phyloP scores from a whole-genome alignment of 2,888 invertebrate species.

The Xylophagus ater region DNA sequence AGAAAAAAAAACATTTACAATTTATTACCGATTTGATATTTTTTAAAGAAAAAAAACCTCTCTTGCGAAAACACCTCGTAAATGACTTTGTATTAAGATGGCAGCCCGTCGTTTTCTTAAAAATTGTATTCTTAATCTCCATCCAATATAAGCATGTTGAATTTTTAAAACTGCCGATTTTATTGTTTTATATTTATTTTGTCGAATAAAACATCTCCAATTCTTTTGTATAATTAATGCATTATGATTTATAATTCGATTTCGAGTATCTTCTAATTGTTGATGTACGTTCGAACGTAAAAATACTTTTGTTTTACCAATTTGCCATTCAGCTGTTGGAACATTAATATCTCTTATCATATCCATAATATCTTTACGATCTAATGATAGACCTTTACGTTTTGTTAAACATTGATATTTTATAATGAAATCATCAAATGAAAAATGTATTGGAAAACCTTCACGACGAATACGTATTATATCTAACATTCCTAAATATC shows the following conservation, averaged over 20 bases:
- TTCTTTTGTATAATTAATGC: conserved; percentile 66
- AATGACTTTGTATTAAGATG: conserved; percentile 72
- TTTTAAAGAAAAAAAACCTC: conserved; percentile 46
- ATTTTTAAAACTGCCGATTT: conserved; percentile 59
- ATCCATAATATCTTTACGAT: conserved; percentile 26
- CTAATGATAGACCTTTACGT: conserved; percentile 25
- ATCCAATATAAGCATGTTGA: conserved; percentile 76
- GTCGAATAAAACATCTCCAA: conserved; percentile 55
- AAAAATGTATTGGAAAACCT: conserved; percentile 79
- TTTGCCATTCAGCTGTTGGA: conserved; percentile 72
- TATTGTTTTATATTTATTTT: conserved; percentile 55
- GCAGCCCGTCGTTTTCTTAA: conserved; percentile 71
- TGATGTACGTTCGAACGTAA: conserved; percentile 69
- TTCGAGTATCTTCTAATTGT: conserved; percentile 69
- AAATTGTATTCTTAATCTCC: conserved; percentile 73
- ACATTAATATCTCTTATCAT: conserved; percentile 55
- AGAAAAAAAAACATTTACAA: conserved; percentile 1
- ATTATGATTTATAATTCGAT: conserved; percentile 54
- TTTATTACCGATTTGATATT: background rate
- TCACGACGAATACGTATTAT: conserved; percentile 84
- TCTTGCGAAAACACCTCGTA: conserved; percentile 81
- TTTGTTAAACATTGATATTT: conserved; percentile 61
- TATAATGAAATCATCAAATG: conserved; percentile 60
- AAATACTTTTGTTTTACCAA: conserved; percentile 79
- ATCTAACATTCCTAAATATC: conserved; percentile 86